Evolutionary conservation across 2,113 vertebrate genomes (phyloP).

Genomic region (Acinonyx jubatus): DNA sequence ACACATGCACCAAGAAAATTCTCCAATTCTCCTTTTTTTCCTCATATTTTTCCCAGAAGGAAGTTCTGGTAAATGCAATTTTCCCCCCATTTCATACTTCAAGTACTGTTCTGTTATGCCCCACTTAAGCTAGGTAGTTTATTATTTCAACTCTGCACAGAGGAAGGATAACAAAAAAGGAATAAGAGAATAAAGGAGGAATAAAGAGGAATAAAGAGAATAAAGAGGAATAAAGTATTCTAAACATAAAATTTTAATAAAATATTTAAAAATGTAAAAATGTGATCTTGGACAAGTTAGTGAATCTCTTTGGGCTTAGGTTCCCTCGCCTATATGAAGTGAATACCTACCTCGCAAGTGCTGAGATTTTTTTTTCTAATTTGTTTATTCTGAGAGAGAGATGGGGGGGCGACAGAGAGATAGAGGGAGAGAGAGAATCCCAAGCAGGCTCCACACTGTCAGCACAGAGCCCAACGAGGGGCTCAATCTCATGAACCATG

Average conservation of each 20-base stretch:
- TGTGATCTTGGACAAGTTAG: neutral
- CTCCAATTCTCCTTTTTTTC: neutral
- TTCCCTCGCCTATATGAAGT: neutral
- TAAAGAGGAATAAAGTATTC: neutral
- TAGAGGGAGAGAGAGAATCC: no score
- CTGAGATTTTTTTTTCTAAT: neutral
- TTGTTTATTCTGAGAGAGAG: no score
- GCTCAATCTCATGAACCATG: no score
- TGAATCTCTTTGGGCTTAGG: neutral
- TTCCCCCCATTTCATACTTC: neutral
- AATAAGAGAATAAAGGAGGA: neutral
- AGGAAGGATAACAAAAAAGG: neutral
- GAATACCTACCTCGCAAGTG: neutral
- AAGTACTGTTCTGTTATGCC: neutral
- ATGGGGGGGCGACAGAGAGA: no score
- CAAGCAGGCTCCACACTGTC: no score
- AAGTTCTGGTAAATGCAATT: neutral
- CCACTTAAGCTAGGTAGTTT: neutral
- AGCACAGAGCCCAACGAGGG: no score
- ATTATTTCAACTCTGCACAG: neutral
- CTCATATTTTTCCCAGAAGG: neutral
- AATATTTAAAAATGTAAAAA: neutral
- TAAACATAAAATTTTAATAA: neutral
- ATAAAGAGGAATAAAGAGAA: no score
- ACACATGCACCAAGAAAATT: neutral